These are phyloP conservation scores for Actenoides hombroni DNA, from an alignment of 2,113 vertebrate genomes.

Conservation along the genomic window DNA sequence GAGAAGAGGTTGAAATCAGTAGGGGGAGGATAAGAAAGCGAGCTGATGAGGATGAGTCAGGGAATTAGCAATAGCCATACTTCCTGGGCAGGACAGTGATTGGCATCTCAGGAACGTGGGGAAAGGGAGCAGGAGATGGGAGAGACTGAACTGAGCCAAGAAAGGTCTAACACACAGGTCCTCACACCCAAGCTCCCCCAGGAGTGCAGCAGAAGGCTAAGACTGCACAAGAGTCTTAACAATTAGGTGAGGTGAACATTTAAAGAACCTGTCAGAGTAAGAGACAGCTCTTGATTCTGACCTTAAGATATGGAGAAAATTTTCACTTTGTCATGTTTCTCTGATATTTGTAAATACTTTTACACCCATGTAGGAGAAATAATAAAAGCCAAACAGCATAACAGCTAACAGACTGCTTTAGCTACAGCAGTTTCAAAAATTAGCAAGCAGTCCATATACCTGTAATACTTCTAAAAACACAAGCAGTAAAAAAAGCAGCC, in stretches of 20 bases:
- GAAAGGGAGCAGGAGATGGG: neutral
- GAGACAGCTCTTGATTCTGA: neutral
- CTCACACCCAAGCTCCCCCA: neutral
- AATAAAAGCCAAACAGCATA: neutral
- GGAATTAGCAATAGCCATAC: neutral
- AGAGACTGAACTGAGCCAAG: neutral
- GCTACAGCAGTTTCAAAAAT: neutral
- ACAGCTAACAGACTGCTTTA: neutral
- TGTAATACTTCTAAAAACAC: neutral
- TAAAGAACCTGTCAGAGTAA: neutral
- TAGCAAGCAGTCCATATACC: neutral
- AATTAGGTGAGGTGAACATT: neutral
- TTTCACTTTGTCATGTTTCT: neutral
- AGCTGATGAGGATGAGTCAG: constrained; percentile 8
- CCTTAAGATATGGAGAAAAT: neutral
- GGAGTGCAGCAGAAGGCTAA: neutral
- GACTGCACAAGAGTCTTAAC: neutral
- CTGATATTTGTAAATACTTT: neutral
- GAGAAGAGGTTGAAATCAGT: neutral
- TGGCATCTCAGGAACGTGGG: neutral
- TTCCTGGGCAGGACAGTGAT: constrained; percentile 47
- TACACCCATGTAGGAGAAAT: neutral
- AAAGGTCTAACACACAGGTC: neutral
- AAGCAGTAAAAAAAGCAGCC: neutral
- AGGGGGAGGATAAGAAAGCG: neutral